Evolutionary conservation across 35 echinoderm and acorn worm species (phyloP).

Genomic region (Chiridota heheva): DNA sequence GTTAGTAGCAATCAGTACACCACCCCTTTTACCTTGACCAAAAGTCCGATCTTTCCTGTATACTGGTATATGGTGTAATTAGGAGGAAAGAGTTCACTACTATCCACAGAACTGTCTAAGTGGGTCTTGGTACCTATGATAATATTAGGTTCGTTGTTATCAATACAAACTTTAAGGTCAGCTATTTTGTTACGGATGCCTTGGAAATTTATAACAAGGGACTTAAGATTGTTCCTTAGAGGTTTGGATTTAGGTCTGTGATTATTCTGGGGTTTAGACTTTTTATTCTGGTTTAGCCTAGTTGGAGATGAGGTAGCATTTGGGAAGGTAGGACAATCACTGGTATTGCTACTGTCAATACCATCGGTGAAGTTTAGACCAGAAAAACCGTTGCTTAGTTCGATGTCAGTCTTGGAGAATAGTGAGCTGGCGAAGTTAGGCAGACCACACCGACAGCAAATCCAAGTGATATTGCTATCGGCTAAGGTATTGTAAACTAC

Average conservation of each 20-base stretch:
- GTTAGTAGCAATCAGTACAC: conserved; percentile 35
- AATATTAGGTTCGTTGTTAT: conserved; percentile 39
- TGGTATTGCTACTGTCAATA: no score
- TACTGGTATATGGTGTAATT: conserved; percentile 2
- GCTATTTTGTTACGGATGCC: conserved; percentile 27
- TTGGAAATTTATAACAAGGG: conserved; percentile 40
- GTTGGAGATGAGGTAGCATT: no score
- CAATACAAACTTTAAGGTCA: conserved; percentile 34
- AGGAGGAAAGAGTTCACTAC: conserved; percentile 33
- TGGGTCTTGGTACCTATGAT: conserved; percentile 48
- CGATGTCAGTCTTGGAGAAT: no score
- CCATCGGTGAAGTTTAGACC: no score
- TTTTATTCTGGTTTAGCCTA: no score
- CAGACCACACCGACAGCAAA: conserved; percentile 20
- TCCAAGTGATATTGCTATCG: neutral
- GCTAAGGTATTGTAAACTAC: neutral
- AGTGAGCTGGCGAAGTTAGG: conserved; percentile 41
- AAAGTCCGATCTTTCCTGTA: conserved; percentile 11
- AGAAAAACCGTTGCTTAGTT: no score
- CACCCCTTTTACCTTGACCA: conserved; percentile 19
- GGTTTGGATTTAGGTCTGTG: no score
- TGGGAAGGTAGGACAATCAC: no score
- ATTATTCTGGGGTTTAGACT: no score
- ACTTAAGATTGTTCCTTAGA: neutral
- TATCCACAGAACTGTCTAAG: conserved; percentile 3